These are phyloP conservation scores for Oreamnos americanus DNA, from an alignment of 2,113 vertebrate species.

Conservation along the genomic window DNA sequence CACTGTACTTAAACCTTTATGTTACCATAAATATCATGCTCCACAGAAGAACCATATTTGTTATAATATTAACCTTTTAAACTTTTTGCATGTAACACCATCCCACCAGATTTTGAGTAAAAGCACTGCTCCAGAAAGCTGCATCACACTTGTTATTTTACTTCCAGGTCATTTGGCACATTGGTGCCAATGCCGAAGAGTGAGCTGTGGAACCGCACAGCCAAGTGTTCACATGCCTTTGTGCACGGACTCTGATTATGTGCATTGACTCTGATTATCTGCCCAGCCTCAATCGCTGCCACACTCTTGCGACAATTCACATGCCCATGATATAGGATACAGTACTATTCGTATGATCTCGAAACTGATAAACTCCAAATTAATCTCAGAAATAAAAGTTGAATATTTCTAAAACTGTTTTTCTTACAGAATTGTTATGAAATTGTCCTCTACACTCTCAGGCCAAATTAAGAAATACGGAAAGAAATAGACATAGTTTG, in stretches of 20 bases:
- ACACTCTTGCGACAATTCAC: fast-evolving
- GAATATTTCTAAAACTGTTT: neutral
- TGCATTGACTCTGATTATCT: neutral
- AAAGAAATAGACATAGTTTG: neutral
- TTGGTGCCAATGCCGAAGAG: neutral
- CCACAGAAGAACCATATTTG: neutral
- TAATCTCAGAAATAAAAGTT: neutral
- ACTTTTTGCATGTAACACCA: neutral
- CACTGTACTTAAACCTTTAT: neutral
- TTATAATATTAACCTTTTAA: neutral
- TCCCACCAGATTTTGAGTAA: neutral
- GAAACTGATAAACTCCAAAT: neutral
- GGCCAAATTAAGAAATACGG: neutral
- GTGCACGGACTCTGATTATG: neutral
- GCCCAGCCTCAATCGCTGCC: neutral
- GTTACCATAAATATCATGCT: neutral
- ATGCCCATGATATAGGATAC: neutral
- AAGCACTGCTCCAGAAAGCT: neutral
- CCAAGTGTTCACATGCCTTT: neutral
- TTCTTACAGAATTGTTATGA: neutral
- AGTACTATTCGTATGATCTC: neutral
- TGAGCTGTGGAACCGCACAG: neutral
- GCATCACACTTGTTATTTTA: neutral
- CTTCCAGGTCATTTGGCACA: neutral
- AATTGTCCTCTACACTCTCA: neutral